A percentile compares a stretch with the other conserved stretches of the same genome.
Evolutionary conservation across 2,113 vertebrate species (phyloP).

Genomic region (Bettongia penicillata): DNA sequence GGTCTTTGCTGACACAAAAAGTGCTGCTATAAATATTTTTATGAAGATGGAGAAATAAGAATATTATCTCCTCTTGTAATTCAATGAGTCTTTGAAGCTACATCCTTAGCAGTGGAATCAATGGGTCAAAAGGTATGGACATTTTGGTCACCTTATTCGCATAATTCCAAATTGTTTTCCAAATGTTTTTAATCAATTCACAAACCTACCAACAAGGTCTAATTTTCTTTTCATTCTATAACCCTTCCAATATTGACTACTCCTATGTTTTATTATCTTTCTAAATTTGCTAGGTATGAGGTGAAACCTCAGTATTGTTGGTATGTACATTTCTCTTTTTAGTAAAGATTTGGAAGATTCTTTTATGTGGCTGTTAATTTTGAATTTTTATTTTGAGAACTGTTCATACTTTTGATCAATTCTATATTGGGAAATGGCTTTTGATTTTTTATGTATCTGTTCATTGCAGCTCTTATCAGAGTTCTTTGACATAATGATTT

Average conservation of each 20-base stretch:
- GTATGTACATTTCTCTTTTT: neutral
- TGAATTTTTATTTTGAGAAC: neutral
- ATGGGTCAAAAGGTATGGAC: neutral
- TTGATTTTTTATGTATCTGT: neutral
- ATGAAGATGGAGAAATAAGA: neutral
- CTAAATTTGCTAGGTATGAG: neutral
- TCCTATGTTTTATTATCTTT: neutral
- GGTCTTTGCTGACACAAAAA: neutral
- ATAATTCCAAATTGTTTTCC: neutral
- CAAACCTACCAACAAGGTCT: neutral
- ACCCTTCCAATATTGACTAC: neutral
- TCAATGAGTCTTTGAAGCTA: neutral
- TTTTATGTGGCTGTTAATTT: neutral
- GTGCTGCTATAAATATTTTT: neutral
- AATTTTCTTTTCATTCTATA: neutral
- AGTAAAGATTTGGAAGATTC: no score
- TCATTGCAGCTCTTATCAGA: no score
- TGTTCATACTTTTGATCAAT: neutral
- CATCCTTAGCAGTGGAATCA: neutral
- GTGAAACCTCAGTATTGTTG: no score
- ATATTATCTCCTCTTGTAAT: no score
- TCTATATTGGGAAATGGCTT: neutral
- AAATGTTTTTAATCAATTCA: neutral
- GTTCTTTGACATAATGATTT: no score
- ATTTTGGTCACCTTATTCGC: neutral